These are phyloP conservation scores for Hydroisotoma schaefferi DNA, from an alignment of 2,888 invertebrate genomes.

Conservation along the genomic window DNA sequence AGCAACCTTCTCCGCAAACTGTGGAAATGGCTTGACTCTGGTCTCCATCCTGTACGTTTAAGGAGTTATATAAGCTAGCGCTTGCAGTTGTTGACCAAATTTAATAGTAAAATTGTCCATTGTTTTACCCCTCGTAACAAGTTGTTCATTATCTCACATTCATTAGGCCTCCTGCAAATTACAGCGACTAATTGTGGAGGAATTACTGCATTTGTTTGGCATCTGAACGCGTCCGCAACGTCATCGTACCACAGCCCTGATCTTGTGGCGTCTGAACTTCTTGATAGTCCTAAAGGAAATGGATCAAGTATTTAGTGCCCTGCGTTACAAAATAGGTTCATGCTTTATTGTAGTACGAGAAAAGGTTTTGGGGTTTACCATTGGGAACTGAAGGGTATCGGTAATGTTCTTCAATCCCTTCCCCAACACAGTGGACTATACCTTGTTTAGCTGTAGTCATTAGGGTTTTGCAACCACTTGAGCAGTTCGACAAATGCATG, in stretches of 20 bases:
- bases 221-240: slow-evolving; percentile 26
- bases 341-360: too few species aligned
- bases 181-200: slow-evolving; percentile 30
- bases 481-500: too few species aligned
- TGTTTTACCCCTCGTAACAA: slow-evolving; percentile 21
- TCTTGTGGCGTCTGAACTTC: slow-evolving; percentile 24
- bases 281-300: background rate
- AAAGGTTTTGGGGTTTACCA: too few species aligned
- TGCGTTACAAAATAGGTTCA: too few species aligned
- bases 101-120: background rate
- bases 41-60: slow-evolving; percentile 23
- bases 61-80: background rate
- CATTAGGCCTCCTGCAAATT: slow-evolving; percentile 37
- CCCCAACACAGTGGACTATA: slow-evolving; percentile 29
- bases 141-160: slow-evolving; percentile 40
- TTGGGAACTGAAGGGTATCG: slow-evolving; percentile 22
- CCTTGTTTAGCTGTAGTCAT: slow-evolving; percentile 31
- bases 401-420: slow-evolving; percentile 32
- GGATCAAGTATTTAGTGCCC: too few species aligned
- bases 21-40: slow-evolving; percentile 19
- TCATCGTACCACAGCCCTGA: slow-evolving; percentile 37
- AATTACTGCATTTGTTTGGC: slow-evolving; percentile 25
- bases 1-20: slow-evolving; percentile 30
- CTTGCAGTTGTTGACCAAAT: background rate
- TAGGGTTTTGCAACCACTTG: slow-evolving; percentile 27